Evolutionary conservation across 2,113 vertebrate species (phyloP).

Genomic region (Rostratula benghalensis): DNA sequence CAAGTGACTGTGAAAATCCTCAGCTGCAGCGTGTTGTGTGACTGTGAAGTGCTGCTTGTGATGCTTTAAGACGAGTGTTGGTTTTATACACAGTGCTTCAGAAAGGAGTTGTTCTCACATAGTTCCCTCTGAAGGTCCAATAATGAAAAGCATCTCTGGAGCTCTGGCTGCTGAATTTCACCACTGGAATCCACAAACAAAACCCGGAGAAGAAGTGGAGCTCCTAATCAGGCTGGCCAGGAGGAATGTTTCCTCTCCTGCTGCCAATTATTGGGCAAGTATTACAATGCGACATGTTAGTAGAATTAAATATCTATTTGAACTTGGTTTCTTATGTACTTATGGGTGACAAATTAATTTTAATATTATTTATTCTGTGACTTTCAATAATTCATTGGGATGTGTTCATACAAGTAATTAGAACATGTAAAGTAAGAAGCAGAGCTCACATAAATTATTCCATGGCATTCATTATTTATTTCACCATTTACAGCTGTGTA

Average conservation of each 20-base stretch:
- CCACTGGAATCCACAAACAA: background rate
- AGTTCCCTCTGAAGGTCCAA: background rate
- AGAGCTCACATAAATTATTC: slow-evolving; percentile 48
- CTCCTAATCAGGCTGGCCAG: background rate
- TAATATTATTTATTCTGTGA: slow-evolving; percentile 61
- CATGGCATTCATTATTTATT: slow-evolving; percentile 61
- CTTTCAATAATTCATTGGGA: slow-evolving; percentile 55
- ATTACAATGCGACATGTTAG: background rate
- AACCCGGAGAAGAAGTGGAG: background rate
- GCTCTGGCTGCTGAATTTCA: background rate
- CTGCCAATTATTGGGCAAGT: background rate
- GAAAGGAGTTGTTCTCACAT: background rate
- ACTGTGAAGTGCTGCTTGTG: background rate
- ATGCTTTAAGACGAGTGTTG: background rate
- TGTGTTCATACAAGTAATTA: slow-evolving; percentile 47
- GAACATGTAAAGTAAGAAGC: slow-evolving; percentile 44
- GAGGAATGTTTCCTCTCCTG: background rate
- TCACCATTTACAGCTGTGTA: slow-evolving; percentile 41
- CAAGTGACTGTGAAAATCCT: background rate
- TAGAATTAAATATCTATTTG: slow-evolving; percentile 33
- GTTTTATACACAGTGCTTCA: background rate
- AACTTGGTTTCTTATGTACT: slow-evolving; percentile 23
- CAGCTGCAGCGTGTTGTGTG: background rate
- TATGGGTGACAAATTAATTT: slow-evolving; percentile 44
- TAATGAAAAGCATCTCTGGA: background rate